Evolutionary conservation across 2,113 vertebrate species (phyloP).

Genomic region (Toxotes jaculatrix): DNA sequence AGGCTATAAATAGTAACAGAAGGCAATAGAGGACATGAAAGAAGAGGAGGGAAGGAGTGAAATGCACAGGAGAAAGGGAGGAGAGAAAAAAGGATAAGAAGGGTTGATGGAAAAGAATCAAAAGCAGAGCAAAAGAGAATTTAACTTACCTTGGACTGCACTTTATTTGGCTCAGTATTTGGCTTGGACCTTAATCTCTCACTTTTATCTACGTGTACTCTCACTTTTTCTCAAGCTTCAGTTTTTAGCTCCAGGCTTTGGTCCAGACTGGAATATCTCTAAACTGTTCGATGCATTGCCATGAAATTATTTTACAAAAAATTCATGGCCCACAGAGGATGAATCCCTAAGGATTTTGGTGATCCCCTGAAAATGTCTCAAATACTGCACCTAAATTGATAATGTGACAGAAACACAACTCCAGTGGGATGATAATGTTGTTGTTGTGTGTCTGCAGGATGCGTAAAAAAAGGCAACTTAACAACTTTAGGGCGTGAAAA

Average conservation of each 20-base stretch:
- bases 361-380: not conserved
- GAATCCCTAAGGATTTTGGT: not conserved
- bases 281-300: not conserved
- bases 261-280: not conserved
- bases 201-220: conserved; percentile 10
- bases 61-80: not conserved
- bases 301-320: not conserved
- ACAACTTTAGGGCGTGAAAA: not conserved
- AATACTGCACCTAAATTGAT: not conserved
- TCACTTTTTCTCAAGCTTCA: not conserved
- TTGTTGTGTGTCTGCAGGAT: not conserved
- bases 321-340: not conserved
- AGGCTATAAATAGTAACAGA: conserved; percentile 29
- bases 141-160: conserved; percentile 37
- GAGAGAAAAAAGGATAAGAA: not conserved
- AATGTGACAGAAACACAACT: not conserved
- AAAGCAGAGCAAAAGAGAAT: conserved; percentile 18
- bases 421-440: not conserved
- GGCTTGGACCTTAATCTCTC: not conserved
- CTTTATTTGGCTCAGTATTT: conserved; percentile 33
- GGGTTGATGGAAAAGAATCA: conserved; percentile 18
- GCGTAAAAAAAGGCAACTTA: not conserved
- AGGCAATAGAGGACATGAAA: conserved; percentile 21
- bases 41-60: conserved; percentile 11
- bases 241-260: conserved; percentile 8